Conservation (phyloP, 2,113 vertebrate genomes). For the Heteronetta atricapilla region DNA sequence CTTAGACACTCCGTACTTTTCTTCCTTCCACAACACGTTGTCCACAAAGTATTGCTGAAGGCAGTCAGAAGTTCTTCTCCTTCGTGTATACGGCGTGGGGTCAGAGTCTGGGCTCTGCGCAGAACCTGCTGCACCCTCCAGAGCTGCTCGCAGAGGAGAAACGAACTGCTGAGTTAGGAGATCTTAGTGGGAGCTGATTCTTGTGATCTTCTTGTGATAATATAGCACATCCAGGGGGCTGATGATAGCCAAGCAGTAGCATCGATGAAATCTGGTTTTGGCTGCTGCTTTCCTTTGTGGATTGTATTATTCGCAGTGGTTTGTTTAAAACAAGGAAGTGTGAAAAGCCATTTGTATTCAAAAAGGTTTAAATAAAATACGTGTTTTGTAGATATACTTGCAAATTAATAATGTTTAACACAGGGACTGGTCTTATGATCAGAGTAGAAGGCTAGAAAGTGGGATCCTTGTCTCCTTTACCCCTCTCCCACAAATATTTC, state of each 20-base stretch:
- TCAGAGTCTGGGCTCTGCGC: neutral
- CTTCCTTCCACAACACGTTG: neutral
- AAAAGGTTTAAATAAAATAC: neutral
- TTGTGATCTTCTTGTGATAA: neutral
- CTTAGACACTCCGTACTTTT: neutral
- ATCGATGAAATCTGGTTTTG: neutral
- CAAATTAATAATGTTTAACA: neutral
- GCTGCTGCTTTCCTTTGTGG: neutral
- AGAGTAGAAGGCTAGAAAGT: neutral
- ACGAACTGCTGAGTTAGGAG: neutral
- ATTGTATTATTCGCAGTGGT: neutral
- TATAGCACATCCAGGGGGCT: neutral
- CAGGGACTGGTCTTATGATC: neutral
- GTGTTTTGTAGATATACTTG: neutral
- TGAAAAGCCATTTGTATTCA: neutral
- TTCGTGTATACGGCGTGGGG: neutral
- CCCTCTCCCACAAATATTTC: neutral
- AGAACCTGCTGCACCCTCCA: neutral
- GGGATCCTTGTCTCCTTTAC: neutral
- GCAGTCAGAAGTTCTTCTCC: neutral
- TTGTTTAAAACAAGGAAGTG: neutral
- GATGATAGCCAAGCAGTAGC: neutral
- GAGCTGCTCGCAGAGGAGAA: neutral
- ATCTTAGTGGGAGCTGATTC: neutral
- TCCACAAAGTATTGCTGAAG: neutral